phyloP scores from a whole-genome alignment of 2,888 invertebrate species.

The Stomorhina lunata region DNA sequence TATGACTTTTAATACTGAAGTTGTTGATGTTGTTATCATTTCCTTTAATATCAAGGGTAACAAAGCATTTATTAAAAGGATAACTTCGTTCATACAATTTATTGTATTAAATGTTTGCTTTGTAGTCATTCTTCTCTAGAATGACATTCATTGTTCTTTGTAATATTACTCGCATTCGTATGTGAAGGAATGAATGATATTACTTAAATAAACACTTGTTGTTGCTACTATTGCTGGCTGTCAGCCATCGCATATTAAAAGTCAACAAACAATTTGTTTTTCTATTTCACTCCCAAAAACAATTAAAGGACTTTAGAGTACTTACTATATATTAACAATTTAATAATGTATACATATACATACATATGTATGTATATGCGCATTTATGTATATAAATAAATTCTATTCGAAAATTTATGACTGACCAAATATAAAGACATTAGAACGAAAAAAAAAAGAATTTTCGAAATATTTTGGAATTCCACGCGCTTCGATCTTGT shows the following conservation, averaged over 20 bases:
- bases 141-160: neutral
- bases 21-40: neutral
- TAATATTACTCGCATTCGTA: neutral
- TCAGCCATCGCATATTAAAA: slow-evolving; percentile 11
- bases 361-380: neutral
- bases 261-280: neutral
- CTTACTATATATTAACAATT: neutral
- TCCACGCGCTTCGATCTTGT: no score
- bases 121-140: neutral
- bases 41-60: slow-evolving; percentile 30
- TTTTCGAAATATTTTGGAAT: no score
- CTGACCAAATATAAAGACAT: no score
- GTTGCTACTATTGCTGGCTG: slow-evolving; percentile 16
- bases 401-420: no score
- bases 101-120: neutral
- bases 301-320: neutral
- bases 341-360: neutral
- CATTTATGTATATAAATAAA: no score
- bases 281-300: neutral
- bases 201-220: slow-evolving; percentile 54
- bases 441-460: no score
- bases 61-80: neutral
- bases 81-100: neutral
- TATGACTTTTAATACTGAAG: neutral
- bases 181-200: neutral